These are phyloP conservation scores for Sebastes itinus DNA, from an alignment of 2,797 vertebrate genomes.

Conservation along the genomic window DNA sequence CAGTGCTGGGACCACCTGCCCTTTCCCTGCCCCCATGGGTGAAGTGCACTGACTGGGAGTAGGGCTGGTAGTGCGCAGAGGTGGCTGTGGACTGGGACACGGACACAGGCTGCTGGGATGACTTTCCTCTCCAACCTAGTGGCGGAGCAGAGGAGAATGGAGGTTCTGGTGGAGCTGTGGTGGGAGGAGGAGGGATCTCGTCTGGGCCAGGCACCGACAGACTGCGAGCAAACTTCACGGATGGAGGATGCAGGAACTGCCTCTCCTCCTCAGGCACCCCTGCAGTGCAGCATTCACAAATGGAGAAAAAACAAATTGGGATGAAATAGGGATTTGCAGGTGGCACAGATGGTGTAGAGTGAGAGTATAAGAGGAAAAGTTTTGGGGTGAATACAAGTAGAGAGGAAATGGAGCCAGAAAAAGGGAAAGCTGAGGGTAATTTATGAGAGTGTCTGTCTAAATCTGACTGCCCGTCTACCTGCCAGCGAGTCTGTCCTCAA, in stretches of 20 bases:
- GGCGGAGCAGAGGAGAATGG: constrained; percentile 89
- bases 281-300: constrained; percentile 61
- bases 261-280: constrained; percentile 90
- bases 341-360: neutral
- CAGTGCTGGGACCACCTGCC: constrained; percentile 64
- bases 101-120: constrained; percentile 81
- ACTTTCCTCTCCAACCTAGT: constrained; percentile 81
- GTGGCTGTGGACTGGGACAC: constrained; percentile 82
- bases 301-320: neutral
- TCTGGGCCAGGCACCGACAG: constrained; percentile 93
- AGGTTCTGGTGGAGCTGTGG: constrained; percentile 92
- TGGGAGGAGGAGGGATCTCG: constrained; percentile 94
- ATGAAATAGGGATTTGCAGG: neutral
- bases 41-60: constrained; percentile 80
- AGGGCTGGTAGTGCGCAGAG: constrained; percentile 82
- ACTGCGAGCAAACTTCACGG: constrained; percentile 92
- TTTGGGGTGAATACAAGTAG: neutral
- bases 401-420: constrained; percentile 1
- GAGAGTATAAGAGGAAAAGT: neutral
- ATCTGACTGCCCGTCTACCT: constrained; percentile 71
- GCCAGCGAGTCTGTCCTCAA: constrained; percentile 72
- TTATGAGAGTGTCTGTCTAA: constrained; percentile 69
- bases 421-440: constrained; percentile 12
- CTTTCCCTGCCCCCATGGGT: constrained; percentile 80
- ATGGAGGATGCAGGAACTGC: constrained; percentile 88